A percentile compares a stretch with the other conserved stretches of the same genome.
Conservation (phyloP, 2,888 invertebrate species). For the Leistus spinibarbis region DNA sequence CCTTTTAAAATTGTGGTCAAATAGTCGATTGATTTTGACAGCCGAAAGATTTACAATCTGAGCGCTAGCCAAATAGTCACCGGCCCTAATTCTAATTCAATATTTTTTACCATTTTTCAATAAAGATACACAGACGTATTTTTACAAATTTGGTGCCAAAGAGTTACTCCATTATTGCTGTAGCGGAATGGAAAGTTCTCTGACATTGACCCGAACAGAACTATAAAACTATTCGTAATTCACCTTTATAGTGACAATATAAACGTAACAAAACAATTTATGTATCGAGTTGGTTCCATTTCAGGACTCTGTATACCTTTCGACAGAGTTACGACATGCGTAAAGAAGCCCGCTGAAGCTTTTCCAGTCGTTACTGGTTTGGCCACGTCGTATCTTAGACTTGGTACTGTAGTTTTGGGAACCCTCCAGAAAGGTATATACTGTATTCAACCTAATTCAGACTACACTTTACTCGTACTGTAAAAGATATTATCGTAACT, state of each 20-base stretch:
- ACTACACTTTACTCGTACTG: not conserved
- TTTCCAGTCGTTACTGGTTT: not conserved
- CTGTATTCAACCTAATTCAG: not conserved
- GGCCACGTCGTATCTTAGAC: not conserved
- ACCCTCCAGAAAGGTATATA: not conserved
- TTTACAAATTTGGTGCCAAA: no score
- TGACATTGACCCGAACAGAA: not conserved
- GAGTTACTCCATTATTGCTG: no score
- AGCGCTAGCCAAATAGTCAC: no score
- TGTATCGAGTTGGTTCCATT: not conserved
- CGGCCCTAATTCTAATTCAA: no score
- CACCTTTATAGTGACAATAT: not conserved
- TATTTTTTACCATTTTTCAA: no score
- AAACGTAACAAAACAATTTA: not conserved
- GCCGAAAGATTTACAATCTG: no score
- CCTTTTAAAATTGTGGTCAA: no score
- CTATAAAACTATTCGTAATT: not conserved
- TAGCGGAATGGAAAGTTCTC: no score
- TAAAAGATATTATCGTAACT: not conserved
- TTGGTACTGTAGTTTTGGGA: not conserved
- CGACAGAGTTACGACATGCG: not conserved
- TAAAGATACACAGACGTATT: no score
- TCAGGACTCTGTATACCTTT: not conserved
- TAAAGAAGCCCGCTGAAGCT: not conserved
- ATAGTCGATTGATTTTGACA: no score